These are phyloP conservation scores for Acipenser oxyrinchus DNA, from an alignment of 2,797 vertebrate genomes.

Conservation along the genomic window DNA sequence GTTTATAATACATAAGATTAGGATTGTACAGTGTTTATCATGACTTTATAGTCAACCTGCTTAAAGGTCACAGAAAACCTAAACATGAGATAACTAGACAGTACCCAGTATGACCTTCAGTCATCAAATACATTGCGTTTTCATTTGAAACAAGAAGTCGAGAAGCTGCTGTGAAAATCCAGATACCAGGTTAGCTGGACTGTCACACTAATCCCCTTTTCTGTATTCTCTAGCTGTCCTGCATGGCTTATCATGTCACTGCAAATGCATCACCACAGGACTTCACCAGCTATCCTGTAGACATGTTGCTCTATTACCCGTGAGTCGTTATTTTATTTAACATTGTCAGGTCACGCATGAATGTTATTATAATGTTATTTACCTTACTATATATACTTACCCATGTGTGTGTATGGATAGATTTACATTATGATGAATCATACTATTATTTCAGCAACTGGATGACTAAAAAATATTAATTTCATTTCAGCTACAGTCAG, in stretches of 20 bases:
- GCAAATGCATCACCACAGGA: slow-evolving; percentile 19
- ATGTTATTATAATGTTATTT: too few relatives aligned
- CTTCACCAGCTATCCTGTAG: slow-evolving; percentile 46
- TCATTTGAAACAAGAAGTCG: not conserved
- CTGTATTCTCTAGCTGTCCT: slow-evolving; percentile 41
- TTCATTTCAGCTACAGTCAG: slow-evolving; percentile 34
- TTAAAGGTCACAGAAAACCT: too few relatives aligned
- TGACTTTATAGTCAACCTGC: too few relatives aligned
- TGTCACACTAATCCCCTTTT: not conserved
- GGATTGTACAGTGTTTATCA: not conserved
- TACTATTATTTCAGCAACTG: not conserved
- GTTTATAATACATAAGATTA: not conserved
- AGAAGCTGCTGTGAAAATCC: not conserved
- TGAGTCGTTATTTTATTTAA: slow-evolving; percentile 25
- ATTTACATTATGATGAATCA: too few relatives aligned
- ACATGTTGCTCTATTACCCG: slow-evolving; percentile 51
- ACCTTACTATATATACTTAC: too few relatives aligned
- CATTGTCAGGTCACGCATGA: not conserved
- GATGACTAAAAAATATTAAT: slow-evolving; percentile 3
- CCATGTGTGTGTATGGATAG: too few relatives aligned
- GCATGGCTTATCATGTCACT: slow-evolving; percentile 46
- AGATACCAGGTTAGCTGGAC: not conserved
- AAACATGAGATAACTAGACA: too few relatives aligned
- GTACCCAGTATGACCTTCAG: too few relatives aligned
- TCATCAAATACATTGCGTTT: not conserved